phyloP scores from a whole-genome alignment of 2,888 invertebrate species.

The Eristalinus aeneus region DNA sequence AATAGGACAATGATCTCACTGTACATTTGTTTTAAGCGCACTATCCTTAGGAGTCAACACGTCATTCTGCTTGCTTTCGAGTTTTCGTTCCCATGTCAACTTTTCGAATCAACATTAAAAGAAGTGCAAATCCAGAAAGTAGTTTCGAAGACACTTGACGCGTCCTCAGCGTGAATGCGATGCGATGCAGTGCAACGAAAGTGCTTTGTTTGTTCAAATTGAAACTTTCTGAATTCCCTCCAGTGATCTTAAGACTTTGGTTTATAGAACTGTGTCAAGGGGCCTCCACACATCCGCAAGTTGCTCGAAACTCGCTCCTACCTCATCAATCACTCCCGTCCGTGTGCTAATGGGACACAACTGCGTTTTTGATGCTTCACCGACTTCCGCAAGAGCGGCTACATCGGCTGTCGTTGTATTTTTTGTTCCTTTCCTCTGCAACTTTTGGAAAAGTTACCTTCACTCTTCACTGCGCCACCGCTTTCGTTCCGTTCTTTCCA shows the following conservation, averaged over 20 bases:
- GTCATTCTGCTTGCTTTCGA: too few relatives aligned
- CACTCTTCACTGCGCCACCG: conserved; percentile 16
- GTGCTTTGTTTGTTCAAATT: background rate
- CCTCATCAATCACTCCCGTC: background rate
- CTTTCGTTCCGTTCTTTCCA: conserved; percentile 16
- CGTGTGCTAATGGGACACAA: background rate
- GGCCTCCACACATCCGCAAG: background rate
- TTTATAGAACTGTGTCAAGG: background rate
- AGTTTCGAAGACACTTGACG: background rate
- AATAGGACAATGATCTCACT: too few relatives aligned
- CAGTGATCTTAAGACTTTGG: background rate
- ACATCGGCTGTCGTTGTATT: conserved; percentile 4
- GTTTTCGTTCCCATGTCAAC: background rate
- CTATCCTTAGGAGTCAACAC: too few relatives aligned
- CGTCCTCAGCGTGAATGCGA: background rate
- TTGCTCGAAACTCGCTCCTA: background rate
- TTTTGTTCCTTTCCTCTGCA: conserved; percentile 6
- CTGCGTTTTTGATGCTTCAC: background rate
- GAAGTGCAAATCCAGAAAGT: background rate
- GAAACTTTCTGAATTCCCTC: background rate
- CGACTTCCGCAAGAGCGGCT: background rate
- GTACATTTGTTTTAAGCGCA: too few relatives aligned
- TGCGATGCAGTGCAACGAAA: background rate
- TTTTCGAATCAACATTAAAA: background rate
- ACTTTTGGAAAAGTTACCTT: conserved; percentile 18